Evolutionary conservation across 1,140 invertebrate species (phyloP).

Genomic region (Trissolcus basalis): DNA sequence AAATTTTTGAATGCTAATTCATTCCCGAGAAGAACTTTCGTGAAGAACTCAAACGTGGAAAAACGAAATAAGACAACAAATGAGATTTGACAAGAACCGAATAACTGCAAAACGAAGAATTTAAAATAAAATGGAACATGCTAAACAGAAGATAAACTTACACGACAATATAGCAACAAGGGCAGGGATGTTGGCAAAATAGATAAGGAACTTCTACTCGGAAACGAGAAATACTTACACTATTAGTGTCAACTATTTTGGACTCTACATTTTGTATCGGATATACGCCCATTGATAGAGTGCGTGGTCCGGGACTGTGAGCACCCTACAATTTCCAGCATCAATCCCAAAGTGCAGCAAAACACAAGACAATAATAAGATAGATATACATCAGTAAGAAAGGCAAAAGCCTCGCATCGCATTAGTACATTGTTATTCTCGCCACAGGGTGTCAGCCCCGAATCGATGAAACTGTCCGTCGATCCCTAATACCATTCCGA

Average conservation of each 20-base stretch:
- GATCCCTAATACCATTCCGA: too few relatives aligned
- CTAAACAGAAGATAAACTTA: too few relatives aligned
- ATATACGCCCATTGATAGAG: conserved; percentile 90
- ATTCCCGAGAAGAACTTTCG: too few relatives aligned
- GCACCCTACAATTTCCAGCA: conserved; percentile 82
- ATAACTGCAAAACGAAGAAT: too few relatives aligned
- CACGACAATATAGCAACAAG: too few relatives aligned
- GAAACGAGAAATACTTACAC: conserved; percentile 83
- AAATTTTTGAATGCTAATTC: too few relatives aligned
- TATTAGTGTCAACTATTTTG: conserved; percentile 86
- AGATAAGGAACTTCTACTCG: conserved; percentile 2
- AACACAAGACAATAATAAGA: conserved; percentile 71
- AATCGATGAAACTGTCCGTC: too few relatives aligned
- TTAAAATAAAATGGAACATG: too few relatives aligned
- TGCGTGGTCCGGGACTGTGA: conserved; percentile 90
- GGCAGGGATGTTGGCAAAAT: background rate
- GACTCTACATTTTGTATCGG: conserved; percentile 91
- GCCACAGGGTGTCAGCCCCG: too few relatives aligned
- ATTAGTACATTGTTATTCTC: background rate
- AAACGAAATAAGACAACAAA: too few relatives aligned
- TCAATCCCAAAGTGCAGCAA: conserved; percentile 70
- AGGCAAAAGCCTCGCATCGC: conserved; percentile 7
- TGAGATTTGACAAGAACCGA: too few relatives aligned
- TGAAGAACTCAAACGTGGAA: too few relatives aligned
- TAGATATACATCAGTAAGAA: conserved; percentile 60